Evolutionary conservation across 1,140 invertebrate genomes (phyloP), one percentile per base, ranked within the genome.

Genomic region (Monochamus saltuarius): DNA sequence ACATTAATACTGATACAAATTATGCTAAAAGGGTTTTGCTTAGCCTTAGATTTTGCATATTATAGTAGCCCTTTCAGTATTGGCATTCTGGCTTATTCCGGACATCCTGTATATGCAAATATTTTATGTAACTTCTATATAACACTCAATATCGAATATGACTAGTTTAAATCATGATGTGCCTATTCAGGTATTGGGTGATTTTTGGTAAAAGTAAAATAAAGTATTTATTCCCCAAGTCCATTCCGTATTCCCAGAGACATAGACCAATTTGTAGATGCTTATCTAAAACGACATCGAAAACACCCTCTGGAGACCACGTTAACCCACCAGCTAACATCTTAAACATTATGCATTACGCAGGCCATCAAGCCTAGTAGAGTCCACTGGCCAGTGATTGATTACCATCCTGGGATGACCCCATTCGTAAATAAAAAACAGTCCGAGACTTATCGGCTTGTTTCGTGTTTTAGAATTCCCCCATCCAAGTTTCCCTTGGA

Each of bases 251-350:
- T 53, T 53, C 51, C 36, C 14, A 19, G 8, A 36, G 37, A 36
- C 36, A 17, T 19, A 45, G 40, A 50, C 57, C 59, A 64, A 67
- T 67, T 64, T 64, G 65, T 67, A 62, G 35, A 56, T 62, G 64
- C 59, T 64, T 68, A 68, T 68, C 66, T 68, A 61, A 68, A 65
- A 55, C 64, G 64, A 65, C 64, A 62, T 65, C 56, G 59, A 61
- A 71, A 75, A 62, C 70, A 64, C 67, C 67, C 74, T 70, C 73
- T 35, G 46, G 74, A 73, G 74, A 67, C 50, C 61, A 61, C 51
- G 73, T 75, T 73, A 75, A 74, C 73, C 73, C 70, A 66, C 71
- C 72, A 70, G 73, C 72, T 75, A 75, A 74, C 73, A 73, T 75
- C 74, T 75, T 75, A 72, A 73, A 71, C 69, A 75, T 74, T 72